Base-by-base conservation (phyloP, 2,888 invertebrate species). In the Clivina fossor region DNA sequence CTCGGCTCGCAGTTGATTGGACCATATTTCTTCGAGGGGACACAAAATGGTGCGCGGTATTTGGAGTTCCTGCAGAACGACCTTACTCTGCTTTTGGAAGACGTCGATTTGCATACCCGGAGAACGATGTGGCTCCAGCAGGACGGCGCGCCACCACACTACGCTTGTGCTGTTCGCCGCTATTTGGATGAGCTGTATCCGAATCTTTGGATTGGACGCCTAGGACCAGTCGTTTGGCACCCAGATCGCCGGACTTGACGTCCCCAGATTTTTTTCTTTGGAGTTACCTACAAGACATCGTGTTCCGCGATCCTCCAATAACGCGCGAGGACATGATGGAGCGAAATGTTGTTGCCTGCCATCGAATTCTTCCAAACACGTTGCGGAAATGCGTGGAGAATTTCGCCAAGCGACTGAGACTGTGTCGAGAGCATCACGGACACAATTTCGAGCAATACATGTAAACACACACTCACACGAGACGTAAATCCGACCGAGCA, bases 121-220 rank as follows among this genome's bases (percentile, higher is more conserved):
- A 11, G 8, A 35, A 43, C 32, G 26, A 60, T 60, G 59, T 61
- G 60, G 58, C 50, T 60, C 13, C 60, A 60, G 35, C 51, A 58
- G 32, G 32, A 74, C 72, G 59, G 63, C 7, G 62, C 63, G 18
- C 61, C 61, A 20, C 47, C 58, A 13, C 63, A 64, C 44, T 60
- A 46, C 40, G 41, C 56, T 4, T 16, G 30, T 15, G 20, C 32
- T 13, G 60, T 61, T 30, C 11, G 44, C 4, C 3, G 2, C 2
- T 16, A 44, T 33, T 15, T 56, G 2, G 13, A 58, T 16, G 28
- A 43, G 15, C 11, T 13, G 15, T 58, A 33, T 24, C 35, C 24
- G 1, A 26, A 15, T 8, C 26, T 32, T 8, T 59, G 49, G 57
- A 57, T 56, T 16, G 44, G 56, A 20, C 32, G 56, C 19, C 8